Percentiles rank a stretch among this genome's conserved stretches.
These are phyloP conservation scores for Eurytoma californica DNA, from an alignment of 2,888 invertebrate species.

Conservation along the genomic window DNA sequence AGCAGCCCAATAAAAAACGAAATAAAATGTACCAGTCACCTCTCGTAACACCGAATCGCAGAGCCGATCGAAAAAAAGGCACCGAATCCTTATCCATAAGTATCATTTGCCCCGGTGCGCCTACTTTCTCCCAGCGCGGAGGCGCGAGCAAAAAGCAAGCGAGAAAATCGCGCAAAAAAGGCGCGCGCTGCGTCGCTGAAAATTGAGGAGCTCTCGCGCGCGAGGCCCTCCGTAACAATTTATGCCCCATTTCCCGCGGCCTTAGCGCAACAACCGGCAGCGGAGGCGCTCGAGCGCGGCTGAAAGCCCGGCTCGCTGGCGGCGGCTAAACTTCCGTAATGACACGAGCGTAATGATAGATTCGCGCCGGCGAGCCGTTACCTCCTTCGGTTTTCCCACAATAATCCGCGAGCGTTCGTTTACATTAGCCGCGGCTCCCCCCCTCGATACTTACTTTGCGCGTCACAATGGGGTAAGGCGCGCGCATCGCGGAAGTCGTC, in stretches of 20 bases:
- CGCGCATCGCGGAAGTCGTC: too few relatives aligned
- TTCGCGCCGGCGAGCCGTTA: constrained; percentile 45
- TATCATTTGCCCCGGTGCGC: background rate
- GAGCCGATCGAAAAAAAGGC: too few relatives aligned
- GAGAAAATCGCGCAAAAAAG: background rate
- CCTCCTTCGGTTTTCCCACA: constrained; percentile 52
- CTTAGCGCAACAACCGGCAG: background rate
- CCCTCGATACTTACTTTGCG: background rate
- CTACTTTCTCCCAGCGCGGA: background rate
- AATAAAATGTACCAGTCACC: too few relatives aligned
- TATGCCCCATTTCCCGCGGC: constrained; percentile 55
- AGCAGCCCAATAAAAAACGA: too few relatives aligned
- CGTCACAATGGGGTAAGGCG: background rate
- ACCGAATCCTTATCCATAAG: too few relatives aligned
- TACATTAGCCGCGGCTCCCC: constrained; percentile 17
- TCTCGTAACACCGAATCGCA: too few relatives aligned
- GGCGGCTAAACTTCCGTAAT: constrained; percentile 33
- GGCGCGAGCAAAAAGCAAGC: background rate
- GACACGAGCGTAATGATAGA: constrained; percentile 41
- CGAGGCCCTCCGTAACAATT: constrained; percentile 38
- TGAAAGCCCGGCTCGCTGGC: background rate
- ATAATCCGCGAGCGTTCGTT: constrained; percentile 39
- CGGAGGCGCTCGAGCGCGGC: background rate
- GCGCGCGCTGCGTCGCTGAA: background rate
- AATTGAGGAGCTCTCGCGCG: constrained; percentile 27